A percentile compares a stretch with the other conserved stretches of the same genome.
Evolutionary conservation across 2,888 invertebrate species (phyloP).

Genomic region (Caenorhabditis uteleia): DNA sequence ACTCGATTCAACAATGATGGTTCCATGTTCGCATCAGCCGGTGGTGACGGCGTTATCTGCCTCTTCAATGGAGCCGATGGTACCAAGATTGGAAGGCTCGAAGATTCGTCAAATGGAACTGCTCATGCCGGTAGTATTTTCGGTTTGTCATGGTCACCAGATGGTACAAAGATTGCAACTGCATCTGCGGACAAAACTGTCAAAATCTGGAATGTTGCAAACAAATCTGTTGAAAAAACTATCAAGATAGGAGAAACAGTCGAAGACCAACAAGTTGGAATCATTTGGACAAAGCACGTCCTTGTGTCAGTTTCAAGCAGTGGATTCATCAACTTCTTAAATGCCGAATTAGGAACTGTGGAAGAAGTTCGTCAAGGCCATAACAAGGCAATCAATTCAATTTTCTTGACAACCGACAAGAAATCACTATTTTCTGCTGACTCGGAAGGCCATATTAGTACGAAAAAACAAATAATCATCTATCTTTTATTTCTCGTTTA

Average conservation of each 20-base stretch:
- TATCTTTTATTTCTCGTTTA: constrained; percentile 5
- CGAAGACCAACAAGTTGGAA: constrained; percentile 80
- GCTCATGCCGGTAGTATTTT: constrained; percentile 72
- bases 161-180: constrained; percentile 85
- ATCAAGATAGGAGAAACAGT: constrained; percentile 81
- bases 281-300: constrained; percentile 90
- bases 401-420: constrained; percentile 79
- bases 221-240: constrained; percentile 71
- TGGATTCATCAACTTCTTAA: constrained; percentile 91
- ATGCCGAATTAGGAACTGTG: constrained; percentile 74
- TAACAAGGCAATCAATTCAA: constrained; percentile 93
- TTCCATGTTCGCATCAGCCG: constrained; percentile 88
- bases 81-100: constrained; percentile 82
- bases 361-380: constrained; percentile 78
- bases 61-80: constrained; percentile 88
- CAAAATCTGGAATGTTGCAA: constrained; percentile 83
- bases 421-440: constrained; percentile 88
- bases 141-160: constrained; percentile 81
- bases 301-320: constrained; percentile 89
- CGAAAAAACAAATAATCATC: too few species aligned
- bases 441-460: constrained; percentile 87
- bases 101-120: constrained; percentile 57
- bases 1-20: constrained; percentile 86
- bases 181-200: constrained; percentile 97
- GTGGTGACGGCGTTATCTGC: constrained; percentile 91